These are phyloP conservation scores for Passer montanus DNA, from an alignment of 2,113 vertebrate genomes.

Conservation along the genomic window DNA sequence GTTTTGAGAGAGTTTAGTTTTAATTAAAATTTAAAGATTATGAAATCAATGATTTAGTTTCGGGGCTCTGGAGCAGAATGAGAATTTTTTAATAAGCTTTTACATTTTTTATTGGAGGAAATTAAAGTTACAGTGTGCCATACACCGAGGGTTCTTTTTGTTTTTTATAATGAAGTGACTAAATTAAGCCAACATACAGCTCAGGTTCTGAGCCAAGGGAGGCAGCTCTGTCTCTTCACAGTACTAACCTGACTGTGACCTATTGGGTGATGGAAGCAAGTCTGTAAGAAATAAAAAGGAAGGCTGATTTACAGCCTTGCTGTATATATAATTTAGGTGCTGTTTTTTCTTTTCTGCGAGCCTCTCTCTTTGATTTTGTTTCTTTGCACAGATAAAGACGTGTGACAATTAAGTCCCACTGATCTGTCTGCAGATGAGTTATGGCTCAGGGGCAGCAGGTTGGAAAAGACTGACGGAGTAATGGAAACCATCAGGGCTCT, in stretches of 20 bases:
- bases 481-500: not conserved
- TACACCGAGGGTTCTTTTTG: not conserved
- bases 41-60: slow-evolving; percentile 59
- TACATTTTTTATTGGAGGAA: slow-evolving; percentile 57
- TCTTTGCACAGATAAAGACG: not conserved
- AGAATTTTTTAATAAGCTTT: slow-evolving; percentile 46
- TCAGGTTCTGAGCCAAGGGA: not conserved
- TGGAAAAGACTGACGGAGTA: not conserved
- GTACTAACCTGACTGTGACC: not conserved
- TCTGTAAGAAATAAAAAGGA: not conserved
- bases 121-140: slow-evolving; percentile 14
- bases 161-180: not conserved
- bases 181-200: not conserved
- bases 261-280: fast-evolving
- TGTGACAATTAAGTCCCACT: not conserved
- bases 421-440: not conserved
- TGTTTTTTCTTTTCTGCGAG: not conserved
- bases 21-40: slow-evolving; percentile 70
- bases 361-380: not conserved
- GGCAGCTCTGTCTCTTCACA: not conserved
- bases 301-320: not conserved
- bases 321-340: not conserved
- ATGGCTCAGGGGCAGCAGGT: not conserved
- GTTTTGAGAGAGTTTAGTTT: slow-evolving; percentile 57
- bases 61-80: slow-evolving; percentile 43